Percentiles rank a stretch among this genome's conserved stretches.
phyloP scores from a whole-genome alignment of 2,113 vertebrate genomes.

The Poeciliopsis retropinna region DNA sequence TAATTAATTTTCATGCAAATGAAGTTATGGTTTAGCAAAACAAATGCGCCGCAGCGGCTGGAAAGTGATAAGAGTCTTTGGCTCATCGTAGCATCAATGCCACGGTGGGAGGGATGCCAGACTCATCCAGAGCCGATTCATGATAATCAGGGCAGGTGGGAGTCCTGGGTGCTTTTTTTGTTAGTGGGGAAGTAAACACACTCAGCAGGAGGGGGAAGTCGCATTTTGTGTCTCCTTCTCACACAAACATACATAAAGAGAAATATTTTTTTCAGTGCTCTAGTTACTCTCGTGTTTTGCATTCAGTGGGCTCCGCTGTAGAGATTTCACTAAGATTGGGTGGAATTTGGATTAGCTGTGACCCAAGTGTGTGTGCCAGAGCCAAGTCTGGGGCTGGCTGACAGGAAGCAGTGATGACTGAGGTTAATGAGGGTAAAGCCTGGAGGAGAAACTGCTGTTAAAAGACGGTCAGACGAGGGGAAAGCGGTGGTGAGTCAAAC shows the following conservation, averaged over 20 bases:
- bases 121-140: constrained; percentile 49
- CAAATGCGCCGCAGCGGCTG: constrained; percentile 38
- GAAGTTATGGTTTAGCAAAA: constrained; percentile 31
- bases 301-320: background rate
- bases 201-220: constrained; percentile 26
- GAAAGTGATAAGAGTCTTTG: constrained; percentile 57
- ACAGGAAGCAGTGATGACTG: constrained; percentile 16
- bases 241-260: background rate
- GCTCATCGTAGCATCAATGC: constrained; percentile 37
- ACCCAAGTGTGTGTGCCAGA: constrained; percentile 4
- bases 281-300: constrained; percentile 24
- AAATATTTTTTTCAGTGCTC: constrained; percentile 1
- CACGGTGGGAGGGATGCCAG: constrained; percentile 3
- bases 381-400: constrained; percentile 13
- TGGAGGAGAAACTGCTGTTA: constrained; percentile 7
- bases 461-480: background rate
- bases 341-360: constrained; percentile 21
- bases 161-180: constrained; percentile 41
- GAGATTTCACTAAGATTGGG: background rate
- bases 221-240: background rate
- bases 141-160: constrained; percentile 68
- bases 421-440: constrained; percentile 36
- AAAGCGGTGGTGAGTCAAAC: background rate
- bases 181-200: constrained; percentile 55
- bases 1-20: constrained; percentile 25